Conservation (phyloP, 2,888 invertebrate genomes). For the Caenorhabditis macrosperma region DNA sequence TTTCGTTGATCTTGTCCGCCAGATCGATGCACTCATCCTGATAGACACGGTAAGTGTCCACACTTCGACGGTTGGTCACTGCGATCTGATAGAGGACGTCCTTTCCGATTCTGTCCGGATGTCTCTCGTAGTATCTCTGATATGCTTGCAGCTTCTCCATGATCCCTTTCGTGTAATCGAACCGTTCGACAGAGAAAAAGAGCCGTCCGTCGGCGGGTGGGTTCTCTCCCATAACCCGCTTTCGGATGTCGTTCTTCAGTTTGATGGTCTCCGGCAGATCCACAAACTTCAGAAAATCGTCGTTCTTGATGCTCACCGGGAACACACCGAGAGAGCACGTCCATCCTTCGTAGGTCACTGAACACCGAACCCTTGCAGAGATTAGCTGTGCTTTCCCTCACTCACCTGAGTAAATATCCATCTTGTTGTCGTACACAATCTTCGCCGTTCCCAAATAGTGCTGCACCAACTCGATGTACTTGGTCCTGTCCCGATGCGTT, state of each 20-base stretch:
- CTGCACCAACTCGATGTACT: slow-evolving; percentile 75
- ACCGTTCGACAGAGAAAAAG: slow-evolving; percentile 80
- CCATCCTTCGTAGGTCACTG: slow-evolving; percentile 77
- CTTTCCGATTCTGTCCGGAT: slow-evolving; percentile 79
- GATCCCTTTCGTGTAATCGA: slow-evolving; percentile 80
- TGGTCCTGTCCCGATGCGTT: slow-evolving; percentile 77
- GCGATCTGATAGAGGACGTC: slow-evolving; percentile 80
- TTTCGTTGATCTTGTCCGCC: slow-evolving; percentile 75
- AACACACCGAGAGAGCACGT: slow-evolving; percentile 79
- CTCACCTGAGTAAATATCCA: slow-evolving; percentile 72
- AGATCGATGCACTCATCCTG: slow-evolving; percentile 79
- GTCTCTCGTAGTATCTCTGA: slow-evolving; percentile 75
- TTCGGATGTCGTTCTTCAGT: slow-evolving; percentile 71
- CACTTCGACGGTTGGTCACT: slow-evolving; percentile 79
- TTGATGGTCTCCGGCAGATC: slow-evolving; percentile 70
- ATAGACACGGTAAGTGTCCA: slow-evolving; percentile 80
- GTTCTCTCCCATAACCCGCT: slow-evolving; percentile 72
- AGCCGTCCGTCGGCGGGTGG: slow-evolving; percentile 73
- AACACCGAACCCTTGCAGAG: slow-evolving; percentile 1
- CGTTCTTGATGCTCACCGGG: slow-evolving; percentile 80
- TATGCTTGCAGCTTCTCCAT: slow-evolving; percentile 78
- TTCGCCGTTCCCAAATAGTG: slow-evolving; percentile 73
- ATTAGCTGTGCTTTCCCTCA: too few species aligned
- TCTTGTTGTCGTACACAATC: slow-evolving; percentile 69
- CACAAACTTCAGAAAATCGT: slow-evolving; percentile 79